Base-by-base conservation (phyloP, 2,888 invertebrate species). In the Pseudeuparius sepicola region DNA sequence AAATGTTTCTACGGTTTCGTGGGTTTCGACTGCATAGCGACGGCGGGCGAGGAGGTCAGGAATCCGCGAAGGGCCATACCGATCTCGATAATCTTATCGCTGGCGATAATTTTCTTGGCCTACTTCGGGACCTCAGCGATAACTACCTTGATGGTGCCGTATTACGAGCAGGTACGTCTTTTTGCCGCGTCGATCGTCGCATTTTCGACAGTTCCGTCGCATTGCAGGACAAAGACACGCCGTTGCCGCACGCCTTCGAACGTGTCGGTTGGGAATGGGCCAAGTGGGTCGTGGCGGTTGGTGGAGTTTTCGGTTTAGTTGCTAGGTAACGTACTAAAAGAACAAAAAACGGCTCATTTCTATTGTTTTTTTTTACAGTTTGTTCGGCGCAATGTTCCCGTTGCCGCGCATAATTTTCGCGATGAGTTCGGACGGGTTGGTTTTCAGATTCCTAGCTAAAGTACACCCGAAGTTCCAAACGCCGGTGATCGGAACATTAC, bases 1-100 rank as follows among this genome's bases (percentile, higher is more conserved):
- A 78, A 76, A 4, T 87, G 86, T 57, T 93, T 93, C 64, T 93
- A 90, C 57, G 89, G 87, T 4, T 93, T 90, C 54, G 86, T 93
- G 39, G 92, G 92, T 0, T 93, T 93, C 63, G 93, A 93, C 64
- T 84, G 84, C 55, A 87, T 86, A 37, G 85, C 85, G 11, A 84
- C 85, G 0, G 80, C 84, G 9, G 84, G 20, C 4, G 93, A 93
- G 59, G 93, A 94, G 63, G 90, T 86, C 0, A 76, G 75, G 39
- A 79, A 86, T 50, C 92, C 93, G 0, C 81, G 85, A 61, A 78
- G 74, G 62, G 75, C 81, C 3, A 89, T 94, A 41, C 93, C 93
- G 0, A 72, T 90, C 47, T 79, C 89, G 2, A 89, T 94, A 42
- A 76, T 89, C 10, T 66, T 75, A 0, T 89, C 92, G 0, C 65